phyloP scores from a whole-genome alignment of 2,113 vertebrate genomes.

The Otolemur garnettii region DNA sequence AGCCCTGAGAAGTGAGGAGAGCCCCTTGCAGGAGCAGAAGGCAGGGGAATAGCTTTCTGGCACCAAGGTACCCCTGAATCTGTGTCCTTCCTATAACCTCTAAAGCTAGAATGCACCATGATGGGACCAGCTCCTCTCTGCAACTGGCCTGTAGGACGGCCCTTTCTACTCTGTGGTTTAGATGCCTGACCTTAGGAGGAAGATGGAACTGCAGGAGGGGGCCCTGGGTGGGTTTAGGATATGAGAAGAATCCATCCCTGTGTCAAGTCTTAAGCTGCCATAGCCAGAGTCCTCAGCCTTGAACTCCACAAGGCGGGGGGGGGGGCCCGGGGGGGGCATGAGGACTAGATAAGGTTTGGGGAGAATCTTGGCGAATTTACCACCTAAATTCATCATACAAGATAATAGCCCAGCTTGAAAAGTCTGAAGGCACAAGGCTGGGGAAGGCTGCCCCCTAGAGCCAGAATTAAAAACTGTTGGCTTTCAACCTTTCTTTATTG shows the following conservation, averaged over 20 bases:
- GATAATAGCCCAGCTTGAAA: neutral
- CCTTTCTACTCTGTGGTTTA: constrained; percentile 24
- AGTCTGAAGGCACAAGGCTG: constrained; percentile 48
- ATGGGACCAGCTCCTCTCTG: neutral
- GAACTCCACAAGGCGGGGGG: neutral
- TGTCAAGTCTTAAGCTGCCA: neutral
- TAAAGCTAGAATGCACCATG: neutral
- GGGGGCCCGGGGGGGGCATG: no score
- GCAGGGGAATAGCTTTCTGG: neutral
- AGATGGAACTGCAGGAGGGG: neutral
- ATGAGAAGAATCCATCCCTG: neutral
- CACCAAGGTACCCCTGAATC: neutral
- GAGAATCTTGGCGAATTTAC: neutral
- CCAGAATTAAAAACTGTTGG: neutral
- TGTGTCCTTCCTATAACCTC: neutral
- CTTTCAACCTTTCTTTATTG: neutral
- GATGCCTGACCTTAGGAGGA: neutral
- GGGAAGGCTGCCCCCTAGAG: constrained; percentile 79
- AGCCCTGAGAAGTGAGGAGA: neutral
- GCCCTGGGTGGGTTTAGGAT: neutral
- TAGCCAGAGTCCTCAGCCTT: neutral
- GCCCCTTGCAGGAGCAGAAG: neutral
- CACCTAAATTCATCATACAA: neutral
- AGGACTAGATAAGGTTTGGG: neutral
- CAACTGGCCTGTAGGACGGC: neutral